Evolutionary conservation across 2,797 vertebrate genomes (phyloP), one percentile per base, ranked within the genome.

Genomic region (Enteromius viviparus): DNA sequence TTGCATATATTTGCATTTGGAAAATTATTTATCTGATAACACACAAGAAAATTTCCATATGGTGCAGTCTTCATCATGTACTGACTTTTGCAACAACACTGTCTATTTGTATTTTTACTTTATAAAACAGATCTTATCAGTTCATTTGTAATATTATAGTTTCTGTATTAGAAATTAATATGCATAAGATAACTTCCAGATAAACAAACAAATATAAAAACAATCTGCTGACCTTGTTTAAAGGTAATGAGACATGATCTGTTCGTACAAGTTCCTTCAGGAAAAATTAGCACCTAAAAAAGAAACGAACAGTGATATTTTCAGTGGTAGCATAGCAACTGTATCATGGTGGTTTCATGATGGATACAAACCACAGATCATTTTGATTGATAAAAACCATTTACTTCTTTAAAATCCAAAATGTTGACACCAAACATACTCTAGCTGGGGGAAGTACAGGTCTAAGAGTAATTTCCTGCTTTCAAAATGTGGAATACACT

Each of bases 211-310:
- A 0, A 58, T 23, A 74, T 32, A 70, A 37, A 65, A 7, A 72
- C 6, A 69, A 9, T 34, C 29, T 75, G 84, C 93, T 93, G 88
- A 98, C 98, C 98, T 96, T 96, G 97, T 91, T 99, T 99, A 92
- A 99, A 99, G 40, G 97, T 98, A 93, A 99, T 99, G 84, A 99
- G 95, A 94, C 98, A 99, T 21, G 97, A 95, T 26, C 98, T 96
- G 91, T 99, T 99, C 88, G 97, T 99, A 90, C 98, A 99, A 19
- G 98, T 99, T 76, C 97, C 98, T 91, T 99, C 98, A 87, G 98
- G 97, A 89, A 99, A 99, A 93, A 99, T 95, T 82, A 99, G 92
- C 88, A 99, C 89, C 98, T 99, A 66, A 82, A 85, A 66, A 80
- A 45, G 1, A 51, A 74, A 74, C 12, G 8, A 80, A 65, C 32